Conservation (phyloP, 2,888 invertebrate genomes). For the Lathronympha strigana region DNA sequence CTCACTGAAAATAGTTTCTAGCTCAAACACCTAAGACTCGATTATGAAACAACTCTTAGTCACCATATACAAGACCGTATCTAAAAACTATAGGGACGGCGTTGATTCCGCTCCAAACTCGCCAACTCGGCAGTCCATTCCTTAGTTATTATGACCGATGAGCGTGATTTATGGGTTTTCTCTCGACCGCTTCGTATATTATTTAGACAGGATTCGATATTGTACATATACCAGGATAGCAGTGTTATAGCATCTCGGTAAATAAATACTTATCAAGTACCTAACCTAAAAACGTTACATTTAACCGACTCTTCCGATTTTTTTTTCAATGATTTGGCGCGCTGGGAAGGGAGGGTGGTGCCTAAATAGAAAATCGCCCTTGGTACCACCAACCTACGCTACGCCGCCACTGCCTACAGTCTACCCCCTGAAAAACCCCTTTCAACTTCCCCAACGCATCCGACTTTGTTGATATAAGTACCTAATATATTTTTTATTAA, state of each 20-base stretch:
- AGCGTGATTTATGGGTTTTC: constrained; percentile 42
- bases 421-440: no score
- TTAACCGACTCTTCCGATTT: no score
- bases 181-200: constrained; percentile 32
- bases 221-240: constrained; percentile 21
- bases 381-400: no score
- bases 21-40: not conserved
- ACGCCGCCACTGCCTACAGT: no score
- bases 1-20: no score
- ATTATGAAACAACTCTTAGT: not conserved
- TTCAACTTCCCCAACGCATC: no score
- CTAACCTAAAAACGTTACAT: not conserved
- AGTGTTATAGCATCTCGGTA: not conserved
- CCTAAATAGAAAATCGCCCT: no score
- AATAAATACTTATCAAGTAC: not conserved
- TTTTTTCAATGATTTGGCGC: no score
- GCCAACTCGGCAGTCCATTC: constrained; percentile 40
- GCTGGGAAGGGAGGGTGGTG: no score
- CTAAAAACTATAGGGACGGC: constrained; percentile 31
- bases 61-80: constrained; percentile 13
- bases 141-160: constrained; percentile 42
- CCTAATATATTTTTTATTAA: no score
- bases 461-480: no score
- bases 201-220: constrained; percentile 29
- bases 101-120: constrained; percentile 40